Base-by-base conservation (phyloP, 2,797 vertebrate genomes). In the Micrastur ruficollis region DNA sequence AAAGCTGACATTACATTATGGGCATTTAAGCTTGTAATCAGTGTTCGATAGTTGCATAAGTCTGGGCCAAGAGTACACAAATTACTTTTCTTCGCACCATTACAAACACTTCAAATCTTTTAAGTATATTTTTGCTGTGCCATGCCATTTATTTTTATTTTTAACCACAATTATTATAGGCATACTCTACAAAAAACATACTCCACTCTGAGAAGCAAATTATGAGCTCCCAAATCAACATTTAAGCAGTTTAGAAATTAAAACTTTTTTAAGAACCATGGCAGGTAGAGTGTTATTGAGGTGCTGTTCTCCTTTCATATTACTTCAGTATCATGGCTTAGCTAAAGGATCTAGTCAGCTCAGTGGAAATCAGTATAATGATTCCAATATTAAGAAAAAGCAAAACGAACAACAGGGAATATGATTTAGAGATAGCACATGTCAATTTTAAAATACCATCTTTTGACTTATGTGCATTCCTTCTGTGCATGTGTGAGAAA, bases 211-310 rank as follows among this genome's bases (percentile, higher is more conserved):
- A 62, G 20, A 91, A 75, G 27, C 44, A 91, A 55, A 12, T 26
- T 32, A 87, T 89, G 72, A 91, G 50, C 62, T 91, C 90, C 42
- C 53, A 86, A 75, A 91, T 68, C 44, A 93, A 90, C 44, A 87
- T 71, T 80, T 65, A 94, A 90, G 83, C 20, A 82, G 65, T 86
- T 76, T 81, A 89, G 65, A 94, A 95, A 97, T 86, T 86, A 68
- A 93, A 95, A 90, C 56, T 91, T 81, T 44, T 86, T 95, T 85
- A 97, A 90, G n/a, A 95, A 92, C 46, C 14, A 61, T 34, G 18
- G 34, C 4, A 32, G 59, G 93, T 91, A 71, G 61, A 87, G 47
- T 67, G 67, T 80, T 84, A 76, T n/a, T 63, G 53, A 95, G 63
- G 56, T 89, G 40, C 46, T 80, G 58, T 50, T 93, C 73, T 96